These are phyloP conservation scores for Pipistrellus pipistrellus DNA, from an alignment of 2,797 vertebrate species.

Conservation along the genomic window DNA sequence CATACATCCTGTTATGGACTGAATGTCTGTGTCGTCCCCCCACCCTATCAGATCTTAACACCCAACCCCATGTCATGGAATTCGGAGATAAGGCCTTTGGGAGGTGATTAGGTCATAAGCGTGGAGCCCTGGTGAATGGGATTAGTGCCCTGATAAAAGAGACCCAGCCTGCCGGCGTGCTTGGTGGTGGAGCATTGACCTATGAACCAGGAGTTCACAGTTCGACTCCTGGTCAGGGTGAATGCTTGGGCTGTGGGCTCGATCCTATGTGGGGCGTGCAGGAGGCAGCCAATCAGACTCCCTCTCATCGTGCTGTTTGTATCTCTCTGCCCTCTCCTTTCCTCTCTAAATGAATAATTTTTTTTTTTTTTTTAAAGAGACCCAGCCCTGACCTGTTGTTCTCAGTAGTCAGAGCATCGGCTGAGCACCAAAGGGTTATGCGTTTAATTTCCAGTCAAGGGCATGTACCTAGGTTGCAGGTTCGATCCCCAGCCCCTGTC, in stretches of 20 bases:
- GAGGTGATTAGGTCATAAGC: background rate
- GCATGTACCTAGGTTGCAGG: background rate
- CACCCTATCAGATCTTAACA: background rate
- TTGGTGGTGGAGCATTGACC: background rate
- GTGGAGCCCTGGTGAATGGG: background rate
- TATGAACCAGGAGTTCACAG: too few relatives aligned
- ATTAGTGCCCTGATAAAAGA: background rate
- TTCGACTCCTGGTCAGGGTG: too few relatives aligned
- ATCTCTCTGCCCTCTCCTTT: too few relatives aligned
- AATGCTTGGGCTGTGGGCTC: too few relatives aligned
- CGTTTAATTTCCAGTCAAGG: background rate
- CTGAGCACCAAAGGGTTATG: background rate
- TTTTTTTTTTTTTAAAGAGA: background rate
- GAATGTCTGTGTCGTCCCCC: background rate
- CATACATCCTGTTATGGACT: background rate
- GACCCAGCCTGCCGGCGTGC: background rate
- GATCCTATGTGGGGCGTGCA: too few relatives aligned
- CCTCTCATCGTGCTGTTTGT: too few relatives aligned
- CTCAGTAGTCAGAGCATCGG: background rate
- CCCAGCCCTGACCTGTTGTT: background rate
- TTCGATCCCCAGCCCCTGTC: too few relatives aligned
- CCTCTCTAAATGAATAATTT: too few relatives aligned
- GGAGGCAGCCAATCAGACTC: too few relatives aligned
- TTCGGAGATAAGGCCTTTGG: background rate
- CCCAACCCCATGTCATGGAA: background rate